Conservation (phyloP, 2,113 vertebrate genomes). For the Lycaon pictus region DNA sequence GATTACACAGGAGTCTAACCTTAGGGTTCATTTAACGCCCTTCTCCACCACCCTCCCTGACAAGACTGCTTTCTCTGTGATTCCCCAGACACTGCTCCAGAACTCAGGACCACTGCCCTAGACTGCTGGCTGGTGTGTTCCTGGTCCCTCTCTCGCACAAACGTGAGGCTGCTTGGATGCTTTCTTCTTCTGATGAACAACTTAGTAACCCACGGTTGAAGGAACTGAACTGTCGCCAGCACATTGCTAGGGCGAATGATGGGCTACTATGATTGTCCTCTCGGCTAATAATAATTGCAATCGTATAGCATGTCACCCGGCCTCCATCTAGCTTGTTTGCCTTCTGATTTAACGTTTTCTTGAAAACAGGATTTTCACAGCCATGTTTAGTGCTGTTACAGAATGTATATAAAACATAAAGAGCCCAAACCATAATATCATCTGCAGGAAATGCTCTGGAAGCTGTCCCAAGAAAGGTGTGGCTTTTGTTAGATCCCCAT, state of each 20-base stretch:
- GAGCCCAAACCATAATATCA: neutral
- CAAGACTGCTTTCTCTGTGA: neutral
- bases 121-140: too few species aligned
- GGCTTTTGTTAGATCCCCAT: neutral
- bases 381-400: neutral
- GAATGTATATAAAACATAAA: neutral
- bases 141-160: neutral
- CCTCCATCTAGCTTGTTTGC: neutral
- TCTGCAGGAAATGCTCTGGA: neutral
- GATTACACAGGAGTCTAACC: neutral
- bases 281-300: neutral
- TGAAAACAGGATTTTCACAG: neutral
- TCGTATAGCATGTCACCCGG: neutral
- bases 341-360: neutral
- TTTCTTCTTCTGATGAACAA: neutral
- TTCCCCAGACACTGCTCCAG: neutral
- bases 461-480: neutral
- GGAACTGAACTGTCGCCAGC: neutral
- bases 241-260: neutral
- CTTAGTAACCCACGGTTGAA: neutral
- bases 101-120: neutral
- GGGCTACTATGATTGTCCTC: neutral
- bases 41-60: rapidly evolving
- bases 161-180: rapidly evolving
- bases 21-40: neutral